Conservation (phyloP, 2,797 vertebrate species). For the Paratrypauchen microcephalus region DNA sequence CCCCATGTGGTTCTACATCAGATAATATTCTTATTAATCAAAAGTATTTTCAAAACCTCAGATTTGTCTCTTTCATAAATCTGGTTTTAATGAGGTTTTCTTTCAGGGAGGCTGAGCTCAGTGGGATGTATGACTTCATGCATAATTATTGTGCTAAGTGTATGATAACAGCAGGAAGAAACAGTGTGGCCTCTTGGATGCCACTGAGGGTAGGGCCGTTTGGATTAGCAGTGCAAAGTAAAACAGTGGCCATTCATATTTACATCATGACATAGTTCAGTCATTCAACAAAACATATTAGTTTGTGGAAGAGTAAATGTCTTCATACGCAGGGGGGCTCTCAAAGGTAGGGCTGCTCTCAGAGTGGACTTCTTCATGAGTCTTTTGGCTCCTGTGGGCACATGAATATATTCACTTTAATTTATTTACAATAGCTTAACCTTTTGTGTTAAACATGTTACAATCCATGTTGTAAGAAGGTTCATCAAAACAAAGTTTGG, state of each 20-base stretch:
- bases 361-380: slow-evolving; percentile 3
- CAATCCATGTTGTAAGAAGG: background rate
- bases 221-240: slow-evolving; percentile 4
- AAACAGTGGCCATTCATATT: background rate
- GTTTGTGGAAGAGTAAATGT: slow-evolving; percentile 45
- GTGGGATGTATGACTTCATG: slow-evolving; percentile 51
- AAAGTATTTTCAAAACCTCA: slow-evolving; percentile 36
- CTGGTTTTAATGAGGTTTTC: slow-evolving; percentile 50
- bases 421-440: background rate
- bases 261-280: background rate
- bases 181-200: background rate
- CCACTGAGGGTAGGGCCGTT: background rate
- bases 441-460: slow-evolving; percentile 2
- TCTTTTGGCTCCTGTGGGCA: slow-evolving; percentile 13
- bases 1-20: slow-evolving; percentile 39
- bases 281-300: slow-evolving; percentile 1
- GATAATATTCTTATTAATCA: slow-evolving; percentile 13
- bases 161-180: slow-evolving; percentile 36
- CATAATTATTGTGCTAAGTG: slow-evolving; percentile 48
- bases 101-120: slow-evolving; percentile 37
- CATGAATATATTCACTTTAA: background rate
- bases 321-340: slow-evolving; percentile 66
- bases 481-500: background rate
- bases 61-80: slow-evolving; percentile 41
- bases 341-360: slow-evolving; percentile 28